Conservation (phyloP, 1,140 invertebrate species). For the Drosophila sturtevanti region DNA sequence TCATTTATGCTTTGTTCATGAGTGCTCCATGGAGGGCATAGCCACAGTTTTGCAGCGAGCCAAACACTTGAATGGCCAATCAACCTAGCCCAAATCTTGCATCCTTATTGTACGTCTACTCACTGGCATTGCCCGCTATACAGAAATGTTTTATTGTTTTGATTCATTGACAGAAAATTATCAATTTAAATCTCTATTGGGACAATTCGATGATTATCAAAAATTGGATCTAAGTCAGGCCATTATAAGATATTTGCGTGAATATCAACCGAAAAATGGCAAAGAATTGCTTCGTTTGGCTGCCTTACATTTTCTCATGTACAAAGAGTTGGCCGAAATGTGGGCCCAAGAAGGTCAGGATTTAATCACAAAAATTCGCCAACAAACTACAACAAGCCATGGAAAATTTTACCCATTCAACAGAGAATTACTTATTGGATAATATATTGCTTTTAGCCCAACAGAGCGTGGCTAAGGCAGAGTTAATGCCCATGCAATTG, state of each 20-base stretch:
- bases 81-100: conserved; percentile 89
- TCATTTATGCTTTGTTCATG: conserved; percentile 92
- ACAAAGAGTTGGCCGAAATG: conserved; percentile 88
- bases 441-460: conserved; percentile 87
- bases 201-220: conserved; percentile 85
- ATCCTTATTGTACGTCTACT: conserved; percentile 90
- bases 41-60: conserved; percentile 90
- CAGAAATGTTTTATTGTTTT: conserved; percentile 92
- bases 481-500: conserved; percentile 89
- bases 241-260: conserved; percentile 89
- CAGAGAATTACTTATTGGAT: conserved; percentile 84
- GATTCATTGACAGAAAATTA: conserved; percentile 89
- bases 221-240: conserved; percentile 86
- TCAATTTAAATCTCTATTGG: conserved; percentile 90
- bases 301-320: conserved; percentile 89
- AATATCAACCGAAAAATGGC: conserved; percentile 86
- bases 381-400: conserved; percentile 67
- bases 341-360: conserved; percentile 86
- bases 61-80: conserved; percentile 86
- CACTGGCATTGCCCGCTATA: conserved; percentile 89
- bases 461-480: conserved; percentile 86
- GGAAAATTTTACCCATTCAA: conserved; percentile 82
- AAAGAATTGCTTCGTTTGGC: conserved; percentile 88
- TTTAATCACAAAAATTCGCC: conserved; percentile 82
- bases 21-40: conserved; percentile 95